Evolutionary conservation across 2,797 vertebrate species (phyloP).

Genomic region (Danio aesculapii): DNA sequence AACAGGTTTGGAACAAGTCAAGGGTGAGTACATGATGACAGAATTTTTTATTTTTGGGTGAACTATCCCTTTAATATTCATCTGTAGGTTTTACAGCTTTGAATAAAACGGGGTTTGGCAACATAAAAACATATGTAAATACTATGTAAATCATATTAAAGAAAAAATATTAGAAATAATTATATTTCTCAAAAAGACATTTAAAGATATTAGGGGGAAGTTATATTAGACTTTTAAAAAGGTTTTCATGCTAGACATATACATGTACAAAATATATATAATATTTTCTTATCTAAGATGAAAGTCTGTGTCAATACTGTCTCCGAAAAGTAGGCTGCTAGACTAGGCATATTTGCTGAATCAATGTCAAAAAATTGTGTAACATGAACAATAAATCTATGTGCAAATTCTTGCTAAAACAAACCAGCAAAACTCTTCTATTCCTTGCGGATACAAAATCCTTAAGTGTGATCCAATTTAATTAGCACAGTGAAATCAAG

Average conservation of each 20-base stretch:
- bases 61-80: neutral
- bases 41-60: no score
- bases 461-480: neutral
- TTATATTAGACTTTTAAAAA: no score
- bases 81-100: conserved; percentile 2
- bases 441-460: neutral
- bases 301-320: neutral
- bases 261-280: no score
- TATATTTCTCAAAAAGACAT: no score
- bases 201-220: no score
- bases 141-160: no score
- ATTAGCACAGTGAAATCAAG: neutral
- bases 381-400: neutral
- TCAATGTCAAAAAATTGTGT: neutral
- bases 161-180: no score
- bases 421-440: neutral
- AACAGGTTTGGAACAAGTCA: no score
- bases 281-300: neutral
- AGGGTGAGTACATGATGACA: no score
- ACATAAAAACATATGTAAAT: conserved; percentile 8
- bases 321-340: neutral
- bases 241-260: no score
- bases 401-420: neutral
- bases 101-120: conserved; percentile 31
- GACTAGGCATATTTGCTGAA: neutral